phyloP scores from a whole-genome alignment of 2,888 invertebrate genomes.

The Pimpla rufipes region DNA sequence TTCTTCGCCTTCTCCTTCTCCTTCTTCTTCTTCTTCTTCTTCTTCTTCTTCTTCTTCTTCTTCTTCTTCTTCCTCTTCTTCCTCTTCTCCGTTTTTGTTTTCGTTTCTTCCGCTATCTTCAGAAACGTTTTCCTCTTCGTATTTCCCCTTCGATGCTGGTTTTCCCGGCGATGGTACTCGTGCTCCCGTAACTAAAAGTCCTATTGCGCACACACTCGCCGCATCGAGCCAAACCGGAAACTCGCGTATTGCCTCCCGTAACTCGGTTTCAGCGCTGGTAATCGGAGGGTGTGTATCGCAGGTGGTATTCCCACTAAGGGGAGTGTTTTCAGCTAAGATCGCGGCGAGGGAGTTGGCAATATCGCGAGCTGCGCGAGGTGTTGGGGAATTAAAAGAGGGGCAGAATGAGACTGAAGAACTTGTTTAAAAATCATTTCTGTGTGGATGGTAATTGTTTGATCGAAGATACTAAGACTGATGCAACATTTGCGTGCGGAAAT shows the following conservation, averaged over 20 bases:
- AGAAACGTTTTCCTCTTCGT: slow-evolving; percentile 12
- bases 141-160: slow-evolving; percentile 31
- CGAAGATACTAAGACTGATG: too few species aligned
- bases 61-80: too few species aligned
- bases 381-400: not conserved
- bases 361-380: not conserved
- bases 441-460: too few species aligned
- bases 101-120: slow-evolving; percentile 12
- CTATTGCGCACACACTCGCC: slow-evolving; percentile 1
- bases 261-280: slow-evolving; percentile 36
- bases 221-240: slow-evolving; percentile 35
- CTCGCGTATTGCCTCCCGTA: slow-evolving; percentile 32
- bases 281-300: slow-evolving; percentile 12
- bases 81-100: not conserved
- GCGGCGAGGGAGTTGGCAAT: not conserved
- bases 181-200: slow-evolving; percentile 18
- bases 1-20: not conserved
- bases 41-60: slow-evolving; percentile 19
- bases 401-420: not conserved
- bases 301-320: not conserved
- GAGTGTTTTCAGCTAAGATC: not conserved
- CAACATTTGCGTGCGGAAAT: too few species aligned
- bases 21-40: slow-evolving; percentile 12
- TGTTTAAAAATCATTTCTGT: too few species aligned
- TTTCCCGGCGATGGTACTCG: slow-evolving; percentile 13